A percentile compares a stretch with the other conserved stretches of the same genome.
These are phyloP conservation scores for Goniozus legneri DNA, from an alignment of 1,140 invertebrate species.

Conservation along the genomic window DNA sequence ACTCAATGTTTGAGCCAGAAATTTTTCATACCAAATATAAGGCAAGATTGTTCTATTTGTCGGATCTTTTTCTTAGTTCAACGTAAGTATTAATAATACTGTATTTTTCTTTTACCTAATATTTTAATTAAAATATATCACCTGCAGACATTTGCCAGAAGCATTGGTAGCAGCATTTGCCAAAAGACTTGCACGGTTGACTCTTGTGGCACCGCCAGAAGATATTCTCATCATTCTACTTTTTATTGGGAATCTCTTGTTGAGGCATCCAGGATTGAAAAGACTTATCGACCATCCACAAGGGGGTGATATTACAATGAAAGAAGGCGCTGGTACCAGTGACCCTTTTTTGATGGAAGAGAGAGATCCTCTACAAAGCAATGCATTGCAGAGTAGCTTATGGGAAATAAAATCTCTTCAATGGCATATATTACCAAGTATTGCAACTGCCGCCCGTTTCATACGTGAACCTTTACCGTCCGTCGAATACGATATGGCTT, in stretches of 20 bases:
- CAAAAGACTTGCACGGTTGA: conserved; percentile 81
- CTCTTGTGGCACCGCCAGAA: conserved; percentile 75
- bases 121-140: conserved; percentile 21
- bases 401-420: conserved; percentile 86
- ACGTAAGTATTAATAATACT: conserved; percentile 65
- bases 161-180: conserved; percentile 89
- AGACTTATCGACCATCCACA: conserved; percentile 66
- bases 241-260: conserved; percentile 82
- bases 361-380: conserved; percentile 70
- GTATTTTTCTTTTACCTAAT: neutral
- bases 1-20: conserved; percentile 85
- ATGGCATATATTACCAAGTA: conserved; percentile 69
- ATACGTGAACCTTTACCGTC: conserved; percentile 65
- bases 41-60: conserved; percentile 78
- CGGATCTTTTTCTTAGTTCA: conserved; percentile 88
- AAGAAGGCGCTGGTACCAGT: conserved; percentile 36
- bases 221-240: conserved; percentile 76
- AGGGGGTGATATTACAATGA: conserved; percentile 41
- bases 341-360: conserved; percentile 86
- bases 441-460: conserved; percentile 67
- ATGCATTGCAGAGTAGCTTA: conserved; percentile 81
- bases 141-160: conserved; percentile 82
- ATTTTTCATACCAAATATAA: conserved; percentile 90
- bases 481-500: conserved; percentile 65
- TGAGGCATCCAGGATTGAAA: conserved; percentile 81